Conservation (phyloP, 1,140 invertebrate genomes). For the Heliconius eleuchia region DNA sequence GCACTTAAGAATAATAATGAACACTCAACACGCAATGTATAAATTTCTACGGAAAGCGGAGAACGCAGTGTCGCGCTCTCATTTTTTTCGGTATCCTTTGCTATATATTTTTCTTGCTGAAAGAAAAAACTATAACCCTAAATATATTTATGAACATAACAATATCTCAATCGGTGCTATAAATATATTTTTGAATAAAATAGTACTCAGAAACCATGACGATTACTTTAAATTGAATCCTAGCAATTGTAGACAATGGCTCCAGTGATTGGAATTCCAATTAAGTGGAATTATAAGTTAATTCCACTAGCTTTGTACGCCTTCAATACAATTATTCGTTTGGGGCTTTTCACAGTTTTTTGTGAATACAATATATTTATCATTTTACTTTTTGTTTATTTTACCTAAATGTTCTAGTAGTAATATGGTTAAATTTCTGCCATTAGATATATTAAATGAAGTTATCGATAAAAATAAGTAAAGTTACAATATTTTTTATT, state of each 20-base stretch:
- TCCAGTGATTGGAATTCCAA: conserved; percentile 29
- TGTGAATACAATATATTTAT: not conserved
- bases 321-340: conserved; percentile 4
- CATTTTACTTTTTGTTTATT: too few species aligned
- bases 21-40: too few species aligned
- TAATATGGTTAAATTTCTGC: too few species aligned
- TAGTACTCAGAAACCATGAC: conserved; percentile 23
- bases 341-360: not conserved
- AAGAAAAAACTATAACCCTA: not conserved
- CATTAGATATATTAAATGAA: too few species aligned
- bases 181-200: conserved; percentile 37
- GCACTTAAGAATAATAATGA: too few species aligned
- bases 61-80: too few species aligned
- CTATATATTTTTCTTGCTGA: too few species aligned
- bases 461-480: too few species aligned
- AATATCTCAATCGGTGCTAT: conserved; percentile 12
- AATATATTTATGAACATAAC: conserved; percentile 12
- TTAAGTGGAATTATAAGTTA: conserved; percentile 29
- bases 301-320: conserved; percentile 12
- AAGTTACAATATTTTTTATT: too few species aligned
- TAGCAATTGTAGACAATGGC: conserved; percentile 28
- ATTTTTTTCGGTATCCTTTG: too few species aligned
- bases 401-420: too few species aligned
- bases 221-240: conserved; percentile 27
- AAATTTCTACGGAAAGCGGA: too few species aligned